Conservation (phyloP, 2,888 invertebrate species). For the Cerastis leucographa region DNA sequence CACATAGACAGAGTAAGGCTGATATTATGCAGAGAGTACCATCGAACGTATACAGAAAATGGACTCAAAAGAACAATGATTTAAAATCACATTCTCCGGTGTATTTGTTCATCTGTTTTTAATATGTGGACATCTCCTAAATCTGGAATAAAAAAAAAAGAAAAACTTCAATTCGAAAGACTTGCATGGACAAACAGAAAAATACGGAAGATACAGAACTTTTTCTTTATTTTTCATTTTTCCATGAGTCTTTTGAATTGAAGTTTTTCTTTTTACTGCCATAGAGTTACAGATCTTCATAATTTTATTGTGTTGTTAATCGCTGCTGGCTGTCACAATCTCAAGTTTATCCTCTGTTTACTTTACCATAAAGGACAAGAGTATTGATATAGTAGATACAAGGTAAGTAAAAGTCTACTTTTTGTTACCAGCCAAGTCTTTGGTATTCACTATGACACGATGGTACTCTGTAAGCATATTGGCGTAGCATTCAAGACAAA, state of each 20-base stretch:
- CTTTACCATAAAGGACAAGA: background rate
- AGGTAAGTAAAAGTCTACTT: background rate
- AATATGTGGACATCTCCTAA: too few species aligned
- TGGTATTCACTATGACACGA: background rate
- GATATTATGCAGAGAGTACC: too few species aligned
- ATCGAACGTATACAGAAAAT: too few species aligned
- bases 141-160: too few species aligned
- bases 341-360: background rate
- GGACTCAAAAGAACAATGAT: too few species aligned
- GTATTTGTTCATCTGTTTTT: background rate
- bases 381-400: background rate
- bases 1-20: too few species aligned
- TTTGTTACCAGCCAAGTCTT: too few species aligned
- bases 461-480: background rate
- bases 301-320: slow-evolving; percentile 16
- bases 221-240: background rate
- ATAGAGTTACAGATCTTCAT: background rate
- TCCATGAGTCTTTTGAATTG: background rate
- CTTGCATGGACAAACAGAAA: too few species aligned
- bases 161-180: too few species aligned
- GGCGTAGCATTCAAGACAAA: background rate
- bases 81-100: background rate
- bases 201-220: too few species aligned
- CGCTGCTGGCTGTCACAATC: background rate
- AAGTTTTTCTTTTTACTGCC: background rate